A percentile compares a stretch with the other conserved stretches of the same genome.
These are phyloP conservation scores for Lithophane ornitopus DNA, from an alignment of 2,888 invertebrate genomes.

Conservation along the genomic window DNA sequence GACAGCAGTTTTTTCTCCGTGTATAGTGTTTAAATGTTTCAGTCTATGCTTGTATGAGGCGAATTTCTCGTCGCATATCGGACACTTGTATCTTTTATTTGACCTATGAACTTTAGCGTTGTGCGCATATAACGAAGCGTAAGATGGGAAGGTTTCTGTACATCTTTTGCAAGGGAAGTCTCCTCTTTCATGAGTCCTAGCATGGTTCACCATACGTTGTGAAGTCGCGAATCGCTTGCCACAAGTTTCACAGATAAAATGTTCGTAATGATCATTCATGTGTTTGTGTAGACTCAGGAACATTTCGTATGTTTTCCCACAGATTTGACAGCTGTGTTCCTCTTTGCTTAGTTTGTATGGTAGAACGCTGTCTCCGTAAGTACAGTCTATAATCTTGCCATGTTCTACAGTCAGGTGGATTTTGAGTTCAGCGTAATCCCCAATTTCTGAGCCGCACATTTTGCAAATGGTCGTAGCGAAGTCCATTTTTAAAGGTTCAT, in stretches of 20 bases:
- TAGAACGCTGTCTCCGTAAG: constrained; percentile 83
- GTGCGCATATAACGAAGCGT: constrained; percentile 82
- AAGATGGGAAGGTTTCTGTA: constrained; percentile 78
- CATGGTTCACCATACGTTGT: constrained; percentile 85
- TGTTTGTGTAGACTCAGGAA: constrained; percentile 86
- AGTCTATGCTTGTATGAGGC: constrained; percentile 84
- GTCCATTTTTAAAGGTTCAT: constrained; percentile 87
- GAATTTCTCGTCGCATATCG: constrained; percentile 87
- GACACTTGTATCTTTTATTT: constrained; percentile 87
- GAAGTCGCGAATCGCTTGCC: constrained; percentile 85
- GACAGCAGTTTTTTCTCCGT: constrained; percentile 84
- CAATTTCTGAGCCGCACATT: constrained; percentile 76
- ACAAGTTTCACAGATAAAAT: constrained; percentile 87
- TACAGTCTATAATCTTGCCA: constrained; percentile 78
- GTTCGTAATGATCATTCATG: constrained; percentile 87
- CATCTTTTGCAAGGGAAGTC: constrained; percentile 85
- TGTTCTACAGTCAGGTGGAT: constrained; percentile 79
- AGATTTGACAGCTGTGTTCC: constrained; percentile 84
- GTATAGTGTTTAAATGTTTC: constrained; percentile 83
- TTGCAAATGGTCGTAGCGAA: constrained; percentile 81
- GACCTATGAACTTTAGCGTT: constrained; percentile 82
- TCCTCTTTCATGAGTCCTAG: constrained; percentile 82
- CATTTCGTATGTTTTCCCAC: constrained; percentile 86
- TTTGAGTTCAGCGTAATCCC: constrained; percentile 80
- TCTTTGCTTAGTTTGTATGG: constrained; percentile 86